Conservation (phyloP, 2,888 invertebrate species). For the Pemphredon lugubris region DNA sequence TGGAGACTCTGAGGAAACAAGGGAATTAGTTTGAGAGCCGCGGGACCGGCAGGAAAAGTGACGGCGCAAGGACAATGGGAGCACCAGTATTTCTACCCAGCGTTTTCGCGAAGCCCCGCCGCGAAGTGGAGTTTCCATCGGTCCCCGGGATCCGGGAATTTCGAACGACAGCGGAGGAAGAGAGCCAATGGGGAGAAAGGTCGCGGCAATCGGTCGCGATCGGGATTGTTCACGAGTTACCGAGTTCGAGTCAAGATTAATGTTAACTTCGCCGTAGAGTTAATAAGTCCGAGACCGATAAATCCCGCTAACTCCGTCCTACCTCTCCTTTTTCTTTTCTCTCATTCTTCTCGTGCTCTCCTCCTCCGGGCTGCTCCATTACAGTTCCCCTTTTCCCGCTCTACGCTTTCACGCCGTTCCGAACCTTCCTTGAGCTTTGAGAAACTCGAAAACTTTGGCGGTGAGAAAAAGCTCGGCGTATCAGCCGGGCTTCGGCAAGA, state of each 20-base stretch:
- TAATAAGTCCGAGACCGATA: slow-evolving; percentile 78
- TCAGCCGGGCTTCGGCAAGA: slow-evolving; percentile 55
- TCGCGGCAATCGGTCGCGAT: slow-evolving; percentile 63
- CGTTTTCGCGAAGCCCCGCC: slow-evolving; percentile 1
- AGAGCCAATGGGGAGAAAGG: slow-evolving; percentile 52
- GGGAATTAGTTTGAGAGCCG: background rate
- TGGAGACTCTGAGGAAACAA: slow-evolving; percentile 7
- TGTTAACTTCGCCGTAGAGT: slow-evolving; percentile 78
- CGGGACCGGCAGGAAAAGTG: background rate
- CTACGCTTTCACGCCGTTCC: slow-evolving; percentile 48
- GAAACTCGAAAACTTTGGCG: slow-evolving; percentile 67
- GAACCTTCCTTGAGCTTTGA: slow-evolving; percentile 59
- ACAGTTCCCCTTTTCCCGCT: slow-evolving; percentile 40
- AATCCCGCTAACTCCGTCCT: slow-evolving; percentile 73
- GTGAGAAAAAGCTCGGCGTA: slow-evolving; percentile 60
- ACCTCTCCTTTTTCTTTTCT: slow-evolving; percentile 39
- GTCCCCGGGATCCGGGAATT: slow-evolving; percentile 32
- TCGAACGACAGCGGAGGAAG: slow-evolving; percentile 9
- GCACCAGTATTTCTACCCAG: background rate
- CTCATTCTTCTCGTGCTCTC: slow-evolving; percentile 39
- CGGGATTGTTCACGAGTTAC: slow-evolving; percentile 68
- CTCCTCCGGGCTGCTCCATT: slow-evolving; percentile 49
- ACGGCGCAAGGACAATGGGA: slow-evolving; percentile 5
- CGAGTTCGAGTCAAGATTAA: slow-evolving; percentile 73
- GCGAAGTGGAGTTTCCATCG: slow-evolving; percentile 9